phyloP scores from a whole-genome alignment of 2,797 vertebrate genomes.

The Nannoperca obscura region DNA sequence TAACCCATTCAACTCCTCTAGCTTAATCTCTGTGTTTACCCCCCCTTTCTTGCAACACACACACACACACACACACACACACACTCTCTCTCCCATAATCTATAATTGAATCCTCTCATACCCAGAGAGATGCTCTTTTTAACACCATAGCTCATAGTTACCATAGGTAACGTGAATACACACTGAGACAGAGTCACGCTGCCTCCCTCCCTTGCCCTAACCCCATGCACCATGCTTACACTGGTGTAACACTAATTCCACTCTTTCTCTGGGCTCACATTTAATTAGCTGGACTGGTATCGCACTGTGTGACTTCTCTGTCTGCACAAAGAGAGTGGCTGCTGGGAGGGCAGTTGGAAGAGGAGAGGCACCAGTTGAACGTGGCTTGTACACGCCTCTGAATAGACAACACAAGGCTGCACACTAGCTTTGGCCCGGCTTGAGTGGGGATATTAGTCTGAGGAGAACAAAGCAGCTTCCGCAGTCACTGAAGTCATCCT shows the following conservation, averaged over 20 bases:
- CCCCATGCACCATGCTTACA: constrained; percentile 37
- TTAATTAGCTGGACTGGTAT: constrained; percentile 66
- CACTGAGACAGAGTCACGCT: constrained; percentile 5
- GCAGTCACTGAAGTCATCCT: constrained; percentile 23
- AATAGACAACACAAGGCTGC: constrained; percentile 18
- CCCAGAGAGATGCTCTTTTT: constrained; percentile 70
- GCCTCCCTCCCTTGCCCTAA: constrained; percentile 26
- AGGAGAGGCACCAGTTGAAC: constrained; percentile 38
- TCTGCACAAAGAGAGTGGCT: constrained; percentile 34
- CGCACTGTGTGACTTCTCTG: constrained; percentile 47
- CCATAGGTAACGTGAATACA: constrained; percentile 31
- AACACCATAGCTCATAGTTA: constrained; percentile 40
- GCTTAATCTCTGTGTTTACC: constrained; percentile 72
- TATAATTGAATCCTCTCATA: constrained; percentile 84
- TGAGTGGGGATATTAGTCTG: constrained; percentile 28
- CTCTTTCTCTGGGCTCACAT: constrained; percentile 53
- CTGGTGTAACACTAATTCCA: constrained; percentile 65
- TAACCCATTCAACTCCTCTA: constrained; percentile 77
- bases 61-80: constrained; percentile 15
- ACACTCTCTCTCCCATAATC: constrained; percentile 71
- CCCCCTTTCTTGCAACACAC: constrained; percentile 6
- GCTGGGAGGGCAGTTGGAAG: constrained; percentile 2
- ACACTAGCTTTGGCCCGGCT: constrained; percentile 10
- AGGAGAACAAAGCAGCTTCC: constrained; percentile 5
- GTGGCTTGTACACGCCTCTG: constrained; percentile 17